Evolutionary conservation across 2,797 vertebrate genomes (phyloP).

Genomic region (Serranus cabrilla): DNA sequence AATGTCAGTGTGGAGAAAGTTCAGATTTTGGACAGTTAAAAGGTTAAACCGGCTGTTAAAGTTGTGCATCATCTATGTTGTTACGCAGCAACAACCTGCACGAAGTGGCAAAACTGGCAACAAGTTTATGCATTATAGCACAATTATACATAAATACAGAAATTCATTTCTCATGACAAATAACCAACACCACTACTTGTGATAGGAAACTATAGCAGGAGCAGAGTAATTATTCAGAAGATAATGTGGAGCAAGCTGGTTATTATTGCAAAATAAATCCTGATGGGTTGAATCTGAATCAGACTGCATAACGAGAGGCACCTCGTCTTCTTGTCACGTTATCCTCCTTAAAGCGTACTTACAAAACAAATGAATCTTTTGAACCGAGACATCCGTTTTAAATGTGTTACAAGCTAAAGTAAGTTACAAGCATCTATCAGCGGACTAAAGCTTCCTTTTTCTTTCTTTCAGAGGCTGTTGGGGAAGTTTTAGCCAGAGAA

Average conservation of each 20-base stretch:
- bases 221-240: conserved; percentile 35
- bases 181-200: conserved; percentile 23
- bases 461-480: no score
- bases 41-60: background rate
- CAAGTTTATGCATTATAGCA: conserved; percentile 23
- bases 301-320: conserved; percentile 39
- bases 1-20: background rate
- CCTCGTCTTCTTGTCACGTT: conserved; percentile 31
- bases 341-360: conserved; percentile 20
- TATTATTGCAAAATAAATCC: conserved; percentile 52
- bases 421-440: conserved; percentile 6
- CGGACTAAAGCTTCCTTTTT: background rate
- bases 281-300: conserved; percentile 40
- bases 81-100: background rate
- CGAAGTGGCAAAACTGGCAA: background rate
- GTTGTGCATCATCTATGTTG: background rate
- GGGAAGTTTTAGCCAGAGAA: no score
- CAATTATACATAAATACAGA: conserved; percentile 34
- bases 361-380: conserved; percentile 24
- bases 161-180: conserved; percentile 40
- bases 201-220: conserved; percentile 19
- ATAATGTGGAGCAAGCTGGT: conserved; percentile 41
- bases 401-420: conserved; percentile 5
- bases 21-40: background rate
- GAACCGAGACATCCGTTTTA: conserved; percentile 18